phyloP scores from a whole-genome alignment of 35 echinoderm and acorn worm genomes.

The Ptychodera flava region DNA sequence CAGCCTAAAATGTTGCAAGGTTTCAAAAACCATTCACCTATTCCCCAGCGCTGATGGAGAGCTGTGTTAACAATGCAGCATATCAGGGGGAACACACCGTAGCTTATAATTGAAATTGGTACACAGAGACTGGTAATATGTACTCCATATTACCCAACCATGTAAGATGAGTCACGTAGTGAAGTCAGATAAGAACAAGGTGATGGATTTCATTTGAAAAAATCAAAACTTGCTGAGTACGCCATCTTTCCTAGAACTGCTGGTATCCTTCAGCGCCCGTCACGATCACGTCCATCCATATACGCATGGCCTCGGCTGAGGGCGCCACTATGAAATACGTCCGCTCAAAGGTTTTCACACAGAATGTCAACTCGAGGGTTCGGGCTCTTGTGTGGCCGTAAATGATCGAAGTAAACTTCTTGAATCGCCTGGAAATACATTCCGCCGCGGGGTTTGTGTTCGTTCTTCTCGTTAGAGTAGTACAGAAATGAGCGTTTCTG shows the following conservation, averaged over 20 bases:
- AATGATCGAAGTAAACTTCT: slow-evolving; percentile 94
- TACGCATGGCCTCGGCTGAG: slow-evolving; percentile 84
- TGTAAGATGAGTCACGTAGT: too few relatives aligned
- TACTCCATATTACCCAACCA: too few relatives aligned
- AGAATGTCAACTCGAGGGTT: slow-evolving; percentile 82
- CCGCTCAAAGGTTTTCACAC: slow-evolving; percentile 85
- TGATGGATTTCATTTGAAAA: too few relatives aligned
- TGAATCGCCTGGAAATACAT: slow-evolving; percentile 98
- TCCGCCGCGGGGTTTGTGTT: slow-evolving; percentile 69
- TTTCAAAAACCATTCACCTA: too few relatives aligned
- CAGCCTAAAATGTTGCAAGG: too few relatives aligned
- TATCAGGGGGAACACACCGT: too few relatives aligned
- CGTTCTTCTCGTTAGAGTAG: slow-evolving; percentile 69
- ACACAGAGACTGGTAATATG: too few relatives aligned
- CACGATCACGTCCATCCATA: slow-evolving; percentile 98
- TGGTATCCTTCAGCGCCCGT: slow-evolving; percentile 87
- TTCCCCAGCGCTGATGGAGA: too few relatives aligned
- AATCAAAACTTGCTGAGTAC: too few relatives aligned
- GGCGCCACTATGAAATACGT: slow-evolving; percentile 92
- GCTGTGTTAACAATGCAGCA: too few relatives aligned
- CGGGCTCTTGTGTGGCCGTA: slow-evolving; percentile 88
- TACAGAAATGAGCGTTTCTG: slow-evolving; percentile 93
- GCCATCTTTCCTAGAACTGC: slow-evolving; percentile 61
- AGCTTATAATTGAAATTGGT: too few relatives aligned
- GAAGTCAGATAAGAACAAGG: too few relatives aligned